A percentile compares a stretch with the other conserved stretches of the same genome.
Evolutionary conservation across 2,888 invertebrate genomes (phyloP).

Genomic region (Rhingia rostrata): DNA sequence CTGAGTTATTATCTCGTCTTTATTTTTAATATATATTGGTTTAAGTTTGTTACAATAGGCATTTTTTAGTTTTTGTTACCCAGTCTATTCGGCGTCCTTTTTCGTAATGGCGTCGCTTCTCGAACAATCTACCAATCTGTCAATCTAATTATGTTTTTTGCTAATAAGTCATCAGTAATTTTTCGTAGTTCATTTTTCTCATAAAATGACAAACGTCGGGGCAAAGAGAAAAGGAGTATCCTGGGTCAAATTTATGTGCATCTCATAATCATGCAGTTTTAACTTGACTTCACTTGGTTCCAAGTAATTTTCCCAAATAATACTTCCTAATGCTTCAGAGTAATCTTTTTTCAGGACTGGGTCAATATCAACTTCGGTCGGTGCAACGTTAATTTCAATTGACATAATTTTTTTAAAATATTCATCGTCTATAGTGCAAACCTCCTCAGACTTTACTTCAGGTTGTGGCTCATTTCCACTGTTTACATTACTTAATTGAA

Average conservation of each 20-base stretch:
- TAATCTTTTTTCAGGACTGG: neutral
- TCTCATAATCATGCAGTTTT: conserved; percentile 31
- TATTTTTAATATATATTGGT: too few species aligned
- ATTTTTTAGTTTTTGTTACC: too few species aligned
- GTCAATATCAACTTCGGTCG: neutral
- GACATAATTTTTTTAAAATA: neutral
- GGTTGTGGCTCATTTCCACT: neutral
- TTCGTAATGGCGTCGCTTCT: too few species aligned
- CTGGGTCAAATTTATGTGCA: conserved; percentile 37
- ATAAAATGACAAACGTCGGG: conserved; percentile 12
- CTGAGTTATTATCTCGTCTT: too few species aligned
- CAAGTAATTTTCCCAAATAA: conserved; percentile 21
- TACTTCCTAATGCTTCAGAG: conserved; percentile 1
- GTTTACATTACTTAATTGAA: neutral
- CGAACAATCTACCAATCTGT: too few species aligned
- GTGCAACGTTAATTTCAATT: neutral
- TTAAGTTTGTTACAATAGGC: too few species aligned
- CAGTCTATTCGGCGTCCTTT: too few species aligned
- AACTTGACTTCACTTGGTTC: neutral
- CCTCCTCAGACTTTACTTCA: neutral
- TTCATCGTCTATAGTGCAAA: neutral
- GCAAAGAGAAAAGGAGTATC: conserved; percentile 31
- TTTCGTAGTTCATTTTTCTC: conserved; percentile 24
- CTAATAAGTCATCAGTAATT: conserved; percentile 39
- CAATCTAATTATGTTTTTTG: conserved; percentile 28